A percentile compares a stretch with the other conserved stretches of the same genome.
These are phyloP conservation scores for Tarsius wallacei DNA, from an alignment of 2,797 vertebrate species.

Conservation along the genomic window DNA sequence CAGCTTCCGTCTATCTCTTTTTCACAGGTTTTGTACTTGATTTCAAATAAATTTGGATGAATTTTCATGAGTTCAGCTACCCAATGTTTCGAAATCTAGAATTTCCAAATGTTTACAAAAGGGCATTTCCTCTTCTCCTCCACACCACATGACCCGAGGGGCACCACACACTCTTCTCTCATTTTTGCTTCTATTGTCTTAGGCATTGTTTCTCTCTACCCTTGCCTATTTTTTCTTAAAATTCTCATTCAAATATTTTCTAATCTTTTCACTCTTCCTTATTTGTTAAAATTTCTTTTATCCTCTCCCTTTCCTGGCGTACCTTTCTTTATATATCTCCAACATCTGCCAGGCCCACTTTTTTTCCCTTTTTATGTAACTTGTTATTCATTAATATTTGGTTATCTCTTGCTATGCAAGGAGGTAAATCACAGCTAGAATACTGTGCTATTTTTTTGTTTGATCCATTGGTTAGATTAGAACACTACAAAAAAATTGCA, in stretches of 20 bases:
- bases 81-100: neutral
- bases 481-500: constrained; percentile 66
- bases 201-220: neutral
- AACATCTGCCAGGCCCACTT: neutral
- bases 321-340: neutral
- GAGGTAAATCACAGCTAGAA: constrained; percentile 69
- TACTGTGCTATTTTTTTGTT: constrained; percentile 22
- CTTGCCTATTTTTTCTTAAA: neutral
- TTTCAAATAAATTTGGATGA: neutral
- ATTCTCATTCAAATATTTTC: neutral
- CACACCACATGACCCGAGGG: neutral
- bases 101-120: neutral
- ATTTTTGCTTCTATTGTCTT: neutral
- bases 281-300: neutral
- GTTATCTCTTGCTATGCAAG: constrained; percentile 39
- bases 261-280: neutral
- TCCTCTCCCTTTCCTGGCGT: neutral
- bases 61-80: neutral
- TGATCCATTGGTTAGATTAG: constrained; percentile 54
- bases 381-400: neutral
- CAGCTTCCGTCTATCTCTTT: neutral
- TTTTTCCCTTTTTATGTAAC: constrained; percentile 17
- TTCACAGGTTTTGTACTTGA: neutral
- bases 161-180: neutral
- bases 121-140: neutral